Base-by-base conservation (phyloP, 2,797 vertebrate genomes). In the Sebastes hubbsi region DNA sequence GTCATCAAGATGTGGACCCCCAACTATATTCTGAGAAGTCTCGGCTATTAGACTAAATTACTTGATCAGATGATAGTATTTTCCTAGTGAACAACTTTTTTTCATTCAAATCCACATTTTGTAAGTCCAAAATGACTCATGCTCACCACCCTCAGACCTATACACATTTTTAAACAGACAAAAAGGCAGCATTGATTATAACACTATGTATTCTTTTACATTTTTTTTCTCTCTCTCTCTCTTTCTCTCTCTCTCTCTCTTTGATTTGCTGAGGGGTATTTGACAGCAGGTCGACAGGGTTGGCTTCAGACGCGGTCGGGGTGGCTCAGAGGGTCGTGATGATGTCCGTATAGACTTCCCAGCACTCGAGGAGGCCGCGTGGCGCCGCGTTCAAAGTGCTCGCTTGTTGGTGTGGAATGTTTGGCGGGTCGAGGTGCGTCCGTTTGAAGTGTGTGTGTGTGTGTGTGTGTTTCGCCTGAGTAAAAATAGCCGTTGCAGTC, bases 281-380 rank as follows among this genome's bases (percentile, higher is more conserved):
- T 93, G 87, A 84, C 92, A 87, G 83, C 90, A 63, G 87, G 85
- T 83, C 27, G 88, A 74, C 27, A 85, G 84, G 87, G 60, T 86
- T 74, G 32, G 59, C 87, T 90, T 89, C 89, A 92, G 84, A 90
- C 63, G 78, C 18, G 74, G 90, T 81, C 86, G 20, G 72, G 60
- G 67, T 76, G 81, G 78, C 29, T 67, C 65, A 8, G 77, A 77
- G 79, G 75, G 77, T 68, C 55, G 61, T 16, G 87, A 89, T 89
- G 88, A 89, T 89, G 91, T 90, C 85, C 82, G 1, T 79, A 89
- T 86, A 93, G 91, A 92, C 91, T 94, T 94, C 89, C 92, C 91
- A 90, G 91, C 91, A 91, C 82, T 85, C 64, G 54, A 56, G 75
- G 75, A 87, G 87, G 90, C 86, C 56, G 84, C 9, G 75, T 74